These are phyloP conservation scores for Aythya fuligula DNA, from an alignment of 2,797 vertebrate genomes.

Conservation along the genomic window DNA sequence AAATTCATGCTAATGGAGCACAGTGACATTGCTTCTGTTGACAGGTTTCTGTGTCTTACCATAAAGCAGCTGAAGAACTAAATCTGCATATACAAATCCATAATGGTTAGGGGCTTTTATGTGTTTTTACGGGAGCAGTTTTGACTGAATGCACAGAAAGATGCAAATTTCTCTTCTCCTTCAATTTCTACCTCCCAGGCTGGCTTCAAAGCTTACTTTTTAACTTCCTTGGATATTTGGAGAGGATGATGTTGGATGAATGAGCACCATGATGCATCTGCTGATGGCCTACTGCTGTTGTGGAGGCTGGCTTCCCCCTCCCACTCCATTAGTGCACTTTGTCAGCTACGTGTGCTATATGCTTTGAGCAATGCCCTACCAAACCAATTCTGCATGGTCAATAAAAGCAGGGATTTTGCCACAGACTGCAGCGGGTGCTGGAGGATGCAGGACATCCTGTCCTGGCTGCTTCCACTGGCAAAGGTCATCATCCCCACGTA, in stretches of 20 bases:
- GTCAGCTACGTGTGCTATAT: background rate
- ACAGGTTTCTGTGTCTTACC: conserved; percentile 51
- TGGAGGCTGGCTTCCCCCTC: background rate
- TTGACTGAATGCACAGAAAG: conserved; percentile 52
- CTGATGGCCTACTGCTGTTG: conserved; percentile 31
- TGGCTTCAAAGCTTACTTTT: conserved; percentile 57
- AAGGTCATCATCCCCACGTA: background rate
- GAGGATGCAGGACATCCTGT: background rate
- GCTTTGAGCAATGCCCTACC: background rate
- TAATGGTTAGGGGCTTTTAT: conserved; percentile 52
- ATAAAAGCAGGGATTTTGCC: background rate
- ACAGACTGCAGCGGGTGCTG: background rate
- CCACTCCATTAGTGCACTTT: background rate
- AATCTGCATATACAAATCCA: conserved; percentile 62
- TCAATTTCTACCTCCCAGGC: conserved; percentile 23
- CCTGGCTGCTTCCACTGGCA: background rate
- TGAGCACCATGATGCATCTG: background rate
- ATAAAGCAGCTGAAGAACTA: conserved; percentile 31
- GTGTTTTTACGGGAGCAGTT: conserved; percentile 35
- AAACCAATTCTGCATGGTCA: background rate
- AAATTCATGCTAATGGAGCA: conserved; percentile 46
- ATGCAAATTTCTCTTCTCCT: conserved; percentile 51
- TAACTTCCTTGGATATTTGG: conserved; percentile 17
- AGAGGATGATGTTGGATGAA: conserved; percentile 24
- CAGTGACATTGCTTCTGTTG: background rate